Percentiles rank a stretch among this genome's conserved stretches.
Conservation (phyloP, 2,113 vertebrate genomes). For the Callopanchax toddi region DNA sequence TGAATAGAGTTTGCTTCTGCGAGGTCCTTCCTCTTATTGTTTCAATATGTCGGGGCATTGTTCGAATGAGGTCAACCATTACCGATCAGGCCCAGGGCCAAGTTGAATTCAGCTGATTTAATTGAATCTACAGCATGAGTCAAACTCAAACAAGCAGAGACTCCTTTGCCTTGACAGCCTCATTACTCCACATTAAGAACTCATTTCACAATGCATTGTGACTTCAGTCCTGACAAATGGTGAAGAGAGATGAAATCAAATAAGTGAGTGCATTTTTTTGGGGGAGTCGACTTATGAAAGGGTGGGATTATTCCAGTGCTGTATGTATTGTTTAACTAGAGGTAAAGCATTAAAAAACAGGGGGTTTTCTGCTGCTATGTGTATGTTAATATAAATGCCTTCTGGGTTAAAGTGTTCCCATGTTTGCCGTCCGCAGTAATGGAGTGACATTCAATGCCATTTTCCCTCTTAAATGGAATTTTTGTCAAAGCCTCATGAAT, state of each 20-base stretch:
- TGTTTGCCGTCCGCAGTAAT: constrained; percentile 70
- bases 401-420: constrained; percentile 67
- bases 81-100: constrained; percentile 76
- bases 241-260: constrained; percentile 72
- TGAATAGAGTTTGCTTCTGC: constrained; percentile 75
- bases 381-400: constrained; percentile 70
- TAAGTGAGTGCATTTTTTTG: constrained; percentile 68
- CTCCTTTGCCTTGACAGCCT: constrained; percentile 77
- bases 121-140: constrained; percentile 81
- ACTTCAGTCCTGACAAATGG: constrained; percentile 74
- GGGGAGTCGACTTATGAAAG: constrained; percentile 48
- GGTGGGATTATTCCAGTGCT: constrained; percentile 41
- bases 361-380: constrained; percentile 50
- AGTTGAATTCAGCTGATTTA: constrained; percentile 79
- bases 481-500: constrained; percentile 72
- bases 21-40: constrained; percentile 81
- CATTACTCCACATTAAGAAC: constrained; percentile 82
- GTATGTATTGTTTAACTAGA: constrained; percentile 39
- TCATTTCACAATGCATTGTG: constrained; percentile 78
- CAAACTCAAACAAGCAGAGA: constrained; percentile 81
- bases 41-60: constrained; percentile 81
- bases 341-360: constrained; percentile 16
- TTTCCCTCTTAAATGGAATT: constrained; percentile 74
- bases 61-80: constrained; percentile 82
- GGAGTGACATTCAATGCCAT: constrained; percentile 73